These are phyloP conservation scores for Hassar affinis DNA, from an alignment of 2,113 vertebrate species.

Conservation along the genomic window DNA sequence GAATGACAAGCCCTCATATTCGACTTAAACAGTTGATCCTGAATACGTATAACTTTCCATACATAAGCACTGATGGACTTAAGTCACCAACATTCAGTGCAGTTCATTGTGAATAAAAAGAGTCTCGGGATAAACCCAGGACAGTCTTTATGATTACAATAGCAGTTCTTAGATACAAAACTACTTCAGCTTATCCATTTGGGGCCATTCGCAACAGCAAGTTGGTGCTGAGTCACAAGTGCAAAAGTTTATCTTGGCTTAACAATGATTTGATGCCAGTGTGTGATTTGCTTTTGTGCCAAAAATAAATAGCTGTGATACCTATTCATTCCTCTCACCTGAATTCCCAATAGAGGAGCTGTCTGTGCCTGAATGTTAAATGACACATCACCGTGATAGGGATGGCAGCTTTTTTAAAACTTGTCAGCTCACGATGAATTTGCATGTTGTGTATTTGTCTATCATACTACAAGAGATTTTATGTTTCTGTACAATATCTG, in stretches of 20 bases:
- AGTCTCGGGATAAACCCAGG: not conserved
- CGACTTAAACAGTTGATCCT: not conserved
- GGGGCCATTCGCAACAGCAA: not conserved
- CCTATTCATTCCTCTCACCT: not conserved
- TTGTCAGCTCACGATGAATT: not conserved
- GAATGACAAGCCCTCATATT: not conserved
- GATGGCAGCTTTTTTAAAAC: not conserved
- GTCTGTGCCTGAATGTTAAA: not conserved
- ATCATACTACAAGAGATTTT: not conserved
- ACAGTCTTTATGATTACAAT: not conserved
- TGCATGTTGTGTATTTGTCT: not conserved
- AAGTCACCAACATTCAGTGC: not conserved
- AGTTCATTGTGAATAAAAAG: not conserved
- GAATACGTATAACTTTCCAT: not conserved
- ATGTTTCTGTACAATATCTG: not conserved
- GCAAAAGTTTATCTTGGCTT: not conserved
- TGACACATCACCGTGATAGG: not conserved
- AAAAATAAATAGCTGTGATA: not conserved
- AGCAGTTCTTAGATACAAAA: not conserved
- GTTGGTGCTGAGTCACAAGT: not conserved
- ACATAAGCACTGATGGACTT: not conserved
- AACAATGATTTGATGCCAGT: not conserved
- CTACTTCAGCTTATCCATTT: not conserved
- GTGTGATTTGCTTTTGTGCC: not conserved
- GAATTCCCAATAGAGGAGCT: slow-evolving; percentile 6